phyloP scores from a whole-genome alignment of 2,888 invertebrate genomes.

The Epistrophe grossulariae region DNA sequence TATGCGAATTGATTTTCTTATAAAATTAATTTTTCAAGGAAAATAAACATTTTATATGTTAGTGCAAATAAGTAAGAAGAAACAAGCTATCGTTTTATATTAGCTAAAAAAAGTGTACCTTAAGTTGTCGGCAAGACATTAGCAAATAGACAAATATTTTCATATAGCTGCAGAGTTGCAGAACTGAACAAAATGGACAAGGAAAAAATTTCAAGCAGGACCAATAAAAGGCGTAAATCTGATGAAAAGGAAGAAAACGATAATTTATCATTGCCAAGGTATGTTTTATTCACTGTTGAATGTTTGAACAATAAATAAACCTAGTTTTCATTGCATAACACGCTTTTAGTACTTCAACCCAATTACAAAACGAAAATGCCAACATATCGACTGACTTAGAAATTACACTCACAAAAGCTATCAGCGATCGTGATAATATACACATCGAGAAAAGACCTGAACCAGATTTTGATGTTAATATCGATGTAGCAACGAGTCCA shows the following conservation, averaged over 20 bases:
- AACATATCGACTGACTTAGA: conserved; percentile 48
- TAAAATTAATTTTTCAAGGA: conserved; percentile 22
- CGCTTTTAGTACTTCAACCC: conserved; percentile 59
- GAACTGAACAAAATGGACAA: conserved; percentile 45
- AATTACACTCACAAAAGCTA: not conserved
- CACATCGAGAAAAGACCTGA: conserved; percentile 21
- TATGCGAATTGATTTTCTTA: conserved; percentile 71
- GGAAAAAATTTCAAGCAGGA: conserved; percentile 40
- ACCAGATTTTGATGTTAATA: conserved; percentile 14
- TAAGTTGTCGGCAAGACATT: not conserved
- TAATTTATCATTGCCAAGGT: conserved; percentile 49
- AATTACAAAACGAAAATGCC: conserved; percentile 65
- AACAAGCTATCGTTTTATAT: not conserved
- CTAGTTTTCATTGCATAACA: conserved; percentile 50
- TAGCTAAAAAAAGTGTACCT: conserved; percentile 3
- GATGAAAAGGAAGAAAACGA: conserved; percentile 55
- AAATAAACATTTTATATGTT: not conserved
- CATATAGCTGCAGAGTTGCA: not conserved
- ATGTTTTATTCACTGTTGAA: not conserved
- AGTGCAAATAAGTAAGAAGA: not conserved
- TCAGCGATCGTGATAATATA: conserved; percentile 33
- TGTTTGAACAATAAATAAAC: not conserved
- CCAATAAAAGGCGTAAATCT: conserved; percentile 61
- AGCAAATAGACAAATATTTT: not conserved
- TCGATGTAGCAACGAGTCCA: conserved; percentile 11